Evolutionary conservation across 2,797 vertebrate species (phyloP).

Genomic region (Tachyglossus aculeatus): DNA sequence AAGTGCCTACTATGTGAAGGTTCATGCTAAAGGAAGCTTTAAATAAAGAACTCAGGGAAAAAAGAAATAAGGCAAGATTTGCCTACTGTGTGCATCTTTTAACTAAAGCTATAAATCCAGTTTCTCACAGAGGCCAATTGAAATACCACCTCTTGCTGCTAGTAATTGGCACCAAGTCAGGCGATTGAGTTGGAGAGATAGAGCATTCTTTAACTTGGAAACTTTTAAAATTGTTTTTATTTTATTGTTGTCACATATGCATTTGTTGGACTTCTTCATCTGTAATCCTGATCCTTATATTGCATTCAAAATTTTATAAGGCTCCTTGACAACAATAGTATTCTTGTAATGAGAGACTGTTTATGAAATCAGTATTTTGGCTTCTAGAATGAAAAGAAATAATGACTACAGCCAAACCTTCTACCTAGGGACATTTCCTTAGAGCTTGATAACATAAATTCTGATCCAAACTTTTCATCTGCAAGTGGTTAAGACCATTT

Average conservation of each 20-base stretch:
- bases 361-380: neutral
- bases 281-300: neutral
- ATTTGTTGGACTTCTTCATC: too few relatives aligned
- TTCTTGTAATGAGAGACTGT: neutral
- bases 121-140: neutral
- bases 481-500: slow-evolving; percentile 36
- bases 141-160: neutral
- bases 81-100: neutral
- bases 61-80: neutral
- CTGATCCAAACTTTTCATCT: slow-evolving; percentile 50
- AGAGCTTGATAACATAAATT: slow-evolving; percentile 23
- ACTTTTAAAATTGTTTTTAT: too few relatives aligned
- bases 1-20: slow-evolving; percentile 39
- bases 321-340: neutral
- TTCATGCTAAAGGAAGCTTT: slow-evolving; percentile 38
- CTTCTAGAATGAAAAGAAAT: neutral
- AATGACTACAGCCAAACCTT: slow-evolving; percentile 42
- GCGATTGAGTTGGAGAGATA: too few relatives aligned
- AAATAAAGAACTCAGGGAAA: neutral
- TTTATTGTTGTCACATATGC: too few relatives aligned
- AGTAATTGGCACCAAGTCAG: neutral
- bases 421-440: slow-evolving; percentile 32
- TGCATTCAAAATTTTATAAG: neutral
- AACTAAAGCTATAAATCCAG: slow-evolving; percentile 21
- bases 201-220: too few relatives aligned